phyloP scores from a whole-genome alignment of 2,797 vertebrate genomes.

The Potorous gilbertii region DNA sequence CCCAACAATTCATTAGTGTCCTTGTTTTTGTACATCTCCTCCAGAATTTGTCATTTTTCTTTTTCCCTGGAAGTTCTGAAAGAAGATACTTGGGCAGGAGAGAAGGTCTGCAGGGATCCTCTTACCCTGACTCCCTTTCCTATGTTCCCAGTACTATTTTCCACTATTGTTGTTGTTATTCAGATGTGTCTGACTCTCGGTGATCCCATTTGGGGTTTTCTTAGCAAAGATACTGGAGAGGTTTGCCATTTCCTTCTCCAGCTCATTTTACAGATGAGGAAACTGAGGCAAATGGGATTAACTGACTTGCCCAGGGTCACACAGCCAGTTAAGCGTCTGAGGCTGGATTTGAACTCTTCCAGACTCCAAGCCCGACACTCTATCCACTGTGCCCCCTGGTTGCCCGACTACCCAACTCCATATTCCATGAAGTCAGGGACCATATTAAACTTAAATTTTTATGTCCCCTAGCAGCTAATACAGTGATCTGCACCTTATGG shows the following conservation, averaged over 20 bases:
- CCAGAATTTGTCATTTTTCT: background rate
- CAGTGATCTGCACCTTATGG: background rate
- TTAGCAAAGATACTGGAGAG: background rate
- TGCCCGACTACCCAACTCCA: background rate
- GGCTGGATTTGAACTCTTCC: background rate
- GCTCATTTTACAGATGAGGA: background rate
- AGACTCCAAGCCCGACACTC: background rate
- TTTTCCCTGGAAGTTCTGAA: background rate
- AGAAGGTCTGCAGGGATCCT: background rate
- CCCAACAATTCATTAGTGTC: background rate
- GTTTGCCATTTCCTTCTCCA: background rate
- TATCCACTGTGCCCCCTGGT: background rate
- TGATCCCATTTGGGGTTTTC: background rate
- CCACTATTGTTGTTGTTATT: background rate
- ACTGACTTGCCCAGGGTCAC: background rate
- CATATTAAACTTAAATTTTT: background rate
- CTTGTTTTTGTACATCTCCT: background rate
- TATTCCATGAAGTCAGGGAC: background rate
- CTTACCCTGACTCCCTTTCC: background rate
- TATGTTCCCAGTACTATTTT: background rate
- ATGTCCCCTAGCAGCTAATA: background rate
- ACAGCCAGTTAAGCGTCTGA: background rate
- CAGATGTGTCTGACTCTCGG: background rate
- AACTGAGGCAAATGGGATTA: background rate
- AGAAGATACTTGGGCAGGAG: background rate